Conservation (phyloP, 2,113 vertebrate species). For the Egretta garzetta region DNA sequence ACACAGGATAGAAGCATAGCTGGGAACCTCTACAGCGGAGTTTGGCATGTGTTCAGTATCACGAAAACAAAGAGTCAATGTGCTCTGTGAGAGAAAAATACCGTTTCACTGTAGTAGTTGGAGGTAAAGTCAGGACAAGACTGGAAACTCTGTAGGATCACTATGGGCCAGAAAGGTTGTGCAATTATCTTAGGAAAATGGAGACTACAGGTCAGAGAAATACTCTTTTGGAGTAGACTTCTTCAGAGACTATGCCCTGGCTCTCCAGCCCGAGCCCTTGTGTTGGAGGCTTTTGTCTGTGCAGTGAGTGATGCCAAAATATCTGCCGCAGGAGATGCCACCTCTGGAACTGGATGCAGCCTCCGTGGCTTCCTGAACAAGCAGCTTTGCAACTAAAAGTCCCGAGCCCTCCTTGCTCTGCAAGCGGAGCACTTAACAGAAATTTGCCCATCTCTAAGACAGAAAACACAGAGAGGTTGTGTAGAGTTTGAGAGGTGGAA, state of each 20-base stretch:
- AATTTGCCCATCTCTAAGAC: neutral
- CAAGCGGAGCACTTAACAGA: neutral
- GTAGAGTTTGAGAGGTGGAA: neutral
- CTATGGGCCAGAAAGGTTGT: neutral
- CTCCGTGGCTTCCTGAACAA: neutral
- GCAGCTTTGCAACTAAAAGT: neutral
- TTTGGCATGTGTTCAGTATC: neutral
- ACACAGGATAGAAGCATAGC: neutral
- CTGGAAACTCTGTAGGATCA: neutral
- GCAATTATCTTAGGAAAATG: neutral
- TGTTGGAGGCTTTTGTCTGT: neutral
- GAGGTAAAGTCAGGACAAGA: neutral
- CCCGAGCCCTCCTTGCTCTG: neutral
- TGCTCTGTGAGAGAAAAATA: neutral
- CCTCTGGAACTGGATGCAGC: neutral
- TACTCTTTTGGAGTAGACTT: neutral
- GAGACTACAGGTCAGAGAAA: neutral
- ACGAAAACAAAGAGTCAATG: neutral
- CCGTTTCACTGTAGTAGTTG: neutral
- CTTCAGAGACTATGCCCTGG: neutral
- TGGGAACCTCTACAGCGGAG: neutral
- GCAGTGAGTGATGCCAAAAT: neutral
- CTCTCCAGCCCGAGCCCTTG: neutral
- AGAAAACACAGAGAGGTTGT: neutral
- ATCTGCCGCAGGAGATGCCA: neutral